Conservation (phyloP, 2,888 invertebrate genomes). For the Cyclophora albipunctata region DNA sequence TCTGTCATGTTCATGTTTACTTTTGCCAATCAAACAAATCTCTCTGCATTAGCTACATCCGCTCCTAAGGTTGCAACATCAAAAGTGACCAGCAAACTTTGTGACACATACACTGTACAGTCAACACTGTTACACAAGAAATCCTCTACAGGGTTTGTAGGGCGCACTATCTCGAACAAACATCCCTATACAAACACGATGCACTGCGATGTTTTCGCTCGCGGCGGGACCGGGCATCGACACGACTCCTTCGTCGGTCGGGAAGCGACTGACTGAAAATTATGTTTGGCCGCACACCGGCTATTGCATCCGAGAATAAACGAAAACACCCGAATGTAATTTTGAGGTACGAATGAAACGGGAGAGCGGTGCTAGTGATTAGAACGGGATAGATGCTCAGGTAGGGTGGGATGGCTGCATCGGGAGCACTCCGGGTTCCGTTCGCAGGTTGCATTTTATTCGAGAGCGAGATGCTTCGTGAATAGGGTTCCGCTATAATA, state of each 20-base stretch:
- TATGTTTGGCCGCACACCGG: slow-evolving; percentile 73
- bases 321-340: slow-evolving; percentile 69
- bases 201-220: slow-evolving; percentile 56
- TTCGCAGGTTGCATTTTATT: slow-evolving; percentile 64
- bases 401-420: slow-evolving; percentile 62
- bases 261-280: slow-evolving; percentile 66
- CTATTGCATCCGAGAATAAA: slow-evolving; percentile 70
- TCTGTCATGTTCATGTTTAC: slow-evolving; percentile 59
- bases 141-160: slow-evolving; percentile 52
- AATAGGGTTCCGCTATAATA: slow-evolving; percentile 13
- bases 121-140: slow-evolving; percentile 46
- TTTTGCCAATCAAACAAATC: slow-evolving; percentile 62
- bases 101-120: slow-evolving; percentile 44
- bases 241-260: slow-evolving; percentile 51
- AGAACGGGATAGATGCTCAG: slow-evolving; percentile 49
- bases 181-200: slow-evolving; percentile 62
- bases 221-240: slow-evolving; percentile 49
- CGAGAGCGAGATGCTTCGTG: slow-evolving; percentile 38
- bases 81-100: slow-evolving; percentile 50
- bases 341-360: slow-evolving; percentile 60
- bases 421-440: slow-evolving; percentile 44
- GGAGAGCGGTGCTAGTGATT: slow-evolving; percentile 30
- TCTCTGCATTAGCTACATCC: slow-evolving; percentile 54
- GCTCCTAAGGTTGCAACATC: slow-evolving; percentile 35
- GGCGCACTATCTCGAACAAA: slow-evolving; percentile 63